Percentiles rank a stretch among this genome's conserved stretches.
Evolutionary conservation across 2,888 invertebrate genomes (phyloP).

Genomic region (Pyrochroa serraticornis): DNA sequence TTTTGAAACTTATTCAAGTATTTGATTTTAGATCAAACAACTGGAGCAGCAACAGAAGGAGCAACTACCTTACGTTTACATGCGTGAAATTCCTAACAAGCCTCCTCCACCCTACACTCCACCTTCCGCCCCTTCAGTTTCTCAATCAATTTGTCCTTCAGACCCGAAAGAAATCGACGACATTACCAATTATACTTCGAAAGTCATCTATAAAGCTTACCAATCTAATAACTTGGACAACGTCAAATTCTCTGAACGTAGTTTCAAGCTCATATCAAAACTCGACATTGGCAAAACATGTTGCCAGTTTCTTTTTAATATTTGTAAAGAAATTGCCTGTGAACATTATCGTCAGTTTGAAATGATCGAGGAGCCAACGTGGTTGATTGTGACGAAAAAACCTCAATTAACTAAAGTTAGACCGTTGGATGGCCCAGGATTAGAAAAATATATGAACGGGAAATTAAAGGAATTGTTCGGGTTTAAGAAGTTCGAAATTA

Average conservation of each 20-base stretch:
- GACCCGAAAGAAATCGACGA: constrained; percentile 59
- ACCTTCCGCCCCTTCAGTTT: constrained; percentile 56
- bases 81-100: constrained; percentile 74
- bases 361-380: constrained; percentile 59
- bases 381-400: constrained; percentile 58
- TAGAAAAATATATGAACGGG: constrained; percentile 60
- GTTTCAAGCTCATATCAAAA: constrained; percentile 44
- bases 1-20: too few relatives aligned
- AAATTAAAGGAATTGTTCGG: constrained; percentile 63
- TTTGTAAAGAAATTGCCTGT: constrained; percentile 66
- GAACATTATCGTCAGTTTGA: constrained; percentile 60
- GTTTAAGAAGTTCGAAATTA: constrained; percentile 60
- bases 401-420: constrained; percentile 54
- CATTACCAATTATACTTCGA: constrained; percentile 58
- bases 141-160: constrained; percentile 54
- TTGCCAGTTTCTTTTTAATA: constrained; percentile 66
- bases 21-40: constrained; percentile 61
- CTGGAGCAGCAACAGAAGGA: constrained; percentile 62
- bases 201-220: constrained; percentile 58
- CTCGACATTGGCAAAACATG: constrained; percentile 58
- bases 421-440: constrained; percentile 59
- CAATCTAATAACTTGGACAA: constrained; percentile 46
- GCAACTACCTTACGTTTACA: constrained; percentile 62
- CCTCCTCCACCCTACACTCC: constrained; percentile 79
- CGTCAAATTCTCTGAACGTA: constrained; percentile 49